phyloP scores from a whole-genome alignment of 1,140 invertebrate species.

The Caenorhabditis briggsae region DNA sequence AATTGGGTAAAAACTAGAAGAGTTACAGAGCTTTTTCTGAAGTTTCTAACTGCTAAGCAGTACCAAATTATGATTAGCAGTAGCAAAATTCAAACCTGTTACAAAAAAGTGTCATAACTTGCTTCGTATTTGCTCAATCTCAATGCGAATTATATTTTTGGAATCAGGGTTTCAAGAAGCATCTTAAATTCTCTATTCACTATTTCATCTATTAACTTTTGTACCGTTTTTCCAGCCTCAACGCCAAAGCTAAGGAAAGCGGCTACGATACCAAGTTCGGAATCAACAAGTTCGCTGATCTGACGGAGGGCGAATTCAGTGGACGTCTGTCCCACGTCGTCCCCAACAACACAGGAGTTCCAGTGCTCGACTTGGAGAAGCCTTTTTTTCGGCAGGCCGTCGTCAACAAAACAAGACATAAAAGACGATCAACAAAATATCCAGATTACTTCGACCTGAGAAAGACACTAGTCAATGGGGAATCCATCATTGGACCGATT shows the following conservation, averaged over 20 bases:
- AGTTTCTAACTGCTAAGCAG: no score
- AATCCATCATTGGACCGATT: background rate
- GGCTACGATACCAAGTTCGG: slow-evolving; percentile 1
- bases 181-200: background rate
- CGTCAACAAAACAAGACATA: slow-evolving; percentile 10
- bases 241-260: background rate
- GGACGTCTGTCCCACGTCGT: background rate
- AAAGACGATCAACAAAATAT: background rate
- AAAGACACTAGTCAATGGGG: background rate
- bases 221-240: background rate
- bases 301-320: background rate
- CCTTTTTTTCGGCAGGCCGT: background rate
- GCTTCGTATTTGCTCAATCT: no score
- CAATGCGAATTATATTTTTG: no score
- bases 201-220: background rate
- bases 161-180: no score
- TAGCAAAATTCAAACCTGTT: no score
- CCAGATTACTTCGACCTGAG: slow-evolving; percentile 42
- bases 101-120: no score
- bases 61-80: no score
- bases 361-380: background rate
- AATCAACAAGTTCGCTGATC: slow-evolving; percentile 33
- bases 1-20: no score
- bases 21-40: no score
- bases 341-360: slow-evolving; percentile 22